These are phyloP conservation scores for Leptinotarsa haldemani DNA, from an alignment of 2,888 invertebrate genomes.

Conservation along the genomic window DNA sequence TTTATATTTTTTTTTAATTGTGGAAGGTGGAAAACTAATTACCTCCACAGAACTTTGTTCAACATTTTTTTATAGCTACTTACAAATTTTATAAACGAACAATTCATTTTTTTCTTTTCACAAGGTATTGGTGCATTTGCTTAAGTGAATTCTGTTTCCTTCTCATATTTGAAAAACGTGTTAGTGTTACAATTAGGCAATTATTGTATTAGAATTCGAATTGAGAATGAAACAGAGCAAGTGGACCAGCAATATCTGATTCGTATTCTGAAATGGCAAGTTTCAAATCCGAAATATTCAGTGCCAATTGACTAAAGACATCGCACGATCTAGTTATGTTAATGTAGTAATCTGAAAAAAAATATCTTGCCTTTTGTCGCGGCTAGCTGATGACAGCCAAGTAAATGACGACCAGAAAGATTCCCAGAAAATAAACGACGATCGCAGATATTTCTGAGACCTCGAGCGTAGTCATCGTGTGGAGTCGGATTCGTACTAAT, in stretches of 20 bases:
- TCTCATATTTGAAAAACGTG: background rate
- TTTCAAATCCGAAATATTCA: background rate
- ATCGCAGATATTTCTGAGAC: slow-evolving; percentile 47
- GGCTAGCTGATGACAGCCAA: slow-evolving; percentile 55
- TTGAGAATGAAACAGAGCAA: background rate
- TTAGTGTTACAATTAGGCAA: background rate
- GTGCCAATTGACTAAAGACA: background rate
- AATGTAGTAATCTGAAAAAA: slow-evolving; percentile 29
- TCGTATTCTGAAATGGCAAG: background rate
- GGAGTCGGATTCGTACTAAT: slow-evolving; percentile 49
- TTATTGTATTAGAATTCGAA: background rate
- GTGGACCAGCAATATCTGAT: background rate
- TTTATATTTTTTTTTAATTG: too few species aligned
- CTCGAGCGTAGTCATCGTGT: slow-evolving; percentile 44
- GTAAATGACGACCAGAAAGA: slow-evolving; percentile 56
- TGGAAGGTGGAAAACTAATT: too few species aligned
- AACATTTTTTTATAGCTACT: too few species aligned
- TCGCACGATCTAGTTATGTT: slow-evolving; percentile 17
- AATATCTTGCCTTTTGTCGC: slow-evolving; percentile 41
- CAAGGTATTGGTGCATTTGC: too few species aligned
- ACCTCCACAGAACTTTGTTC: too few species aligned
- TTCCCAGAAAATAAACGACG: slow-evolving; percentile 56
- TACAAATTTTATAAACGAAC: too few species aligned
- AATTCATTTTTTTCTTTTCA: too few species aligned
- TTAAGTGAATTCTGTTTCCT: too few species aligned